phyloP scores from a whole-genome alignment of 2,888 invertebrate species.

The Aelia acuminata region DNA sequence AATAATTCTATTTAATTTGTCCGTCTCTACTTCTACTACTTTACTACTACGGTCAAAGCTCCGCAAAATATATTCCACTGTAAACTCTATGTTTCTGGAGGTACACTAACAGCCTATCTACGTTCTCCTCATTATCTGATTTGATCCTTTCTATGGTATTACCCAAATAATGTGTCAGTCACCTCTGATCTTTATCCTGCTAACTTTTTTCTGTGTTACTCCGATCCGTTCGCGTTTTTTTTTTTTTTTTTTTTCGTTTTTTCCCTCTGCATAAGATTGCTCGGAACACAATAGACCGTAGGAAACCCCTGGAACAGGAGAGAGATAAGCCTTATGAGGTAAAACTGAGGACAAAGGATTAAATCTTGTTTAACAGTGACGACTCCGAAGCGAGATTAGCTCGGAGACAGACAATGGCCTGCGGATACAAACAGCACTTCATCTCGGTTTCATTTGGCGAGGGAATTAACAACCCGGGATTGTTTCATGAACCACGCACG shows the following conservation, averaged over 20 bases:
- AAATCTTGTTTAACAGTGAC: conserved; percentile 25
- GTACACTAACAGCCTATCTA: no score
- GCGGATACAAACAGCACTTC: not conserved
- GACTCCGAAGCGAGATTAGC: not conserved
- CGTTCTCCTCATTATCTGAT: no score
- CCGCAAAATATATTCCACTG: no score
- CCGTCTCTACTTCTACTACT: no score
- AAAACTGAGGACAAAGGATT: conserved; percentile 13
- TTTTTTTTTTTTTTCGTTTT: not conserved
- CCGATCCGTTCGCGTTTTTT: not conserved
- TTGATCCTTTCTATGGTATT: no score
- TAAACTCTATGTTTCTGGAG: no score
- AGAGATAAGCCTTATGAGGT: not conserved
- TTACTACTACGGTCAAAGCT: no score
- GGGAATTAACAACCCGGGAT: not conserved
- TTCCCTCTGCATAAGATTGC: not conserved
- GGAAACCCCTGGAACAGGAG: not conserved
- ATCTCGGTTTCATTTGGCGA: conserved; percentile 16
- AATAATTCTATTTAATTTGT: no score
- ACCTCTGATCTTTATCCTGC: not conserved
- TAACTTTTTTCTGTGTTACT: not conserved
- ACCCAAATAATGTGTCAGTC: no score
- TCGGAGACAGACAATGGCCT: not conserved
- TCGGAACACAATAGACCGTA: not conserved
- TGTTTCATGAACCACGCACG: not conserved